phyloP scores from a whole-genome alignment of 2,888 invertebrate species.

The Mongoloraphidia duomilia region DNA sequence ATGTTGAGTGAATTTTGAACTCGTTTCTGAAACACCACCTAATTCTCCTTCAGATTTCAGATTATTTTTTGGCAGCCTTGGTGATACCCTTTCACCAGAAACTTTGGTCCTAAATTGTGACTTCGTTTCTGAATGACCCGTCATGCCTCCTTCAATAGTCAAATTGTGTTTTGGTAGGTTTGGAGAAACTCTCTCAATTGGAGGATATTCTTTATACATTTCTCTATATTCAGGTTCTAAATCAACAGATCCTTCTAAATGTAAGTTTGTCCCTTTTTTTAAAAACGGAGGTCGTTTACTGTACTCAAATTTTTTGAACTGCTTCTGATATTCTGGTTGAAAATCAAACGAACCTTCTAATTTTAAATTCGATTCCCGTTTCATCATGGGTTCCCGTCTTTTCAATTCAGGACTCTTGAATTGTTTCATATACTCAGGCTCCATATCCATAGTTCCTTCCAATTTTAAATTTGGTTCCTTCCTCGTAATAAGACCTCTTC shows the following conservation, averaged over 20 bases:
- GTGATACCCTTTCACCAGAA: conserved; percentile 18
- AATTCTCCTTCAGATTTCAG: conserved; percentile 15
- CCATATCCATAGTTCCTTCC: conserved; percentile 31
- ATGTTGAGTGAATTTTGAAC: conserved; percentile 1
- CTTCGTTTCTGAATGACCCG: conserved; percentile 29
- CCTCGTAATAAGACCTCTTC: conserved; percentile 13
- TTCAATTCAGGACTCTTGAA: conserved; percentile 23
- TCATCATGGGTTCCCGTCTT: conserved; percentile 27
- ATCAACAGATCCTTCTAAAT: conserved; percentile 31
- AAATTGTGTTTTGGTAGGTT: conserved; percentile 23
- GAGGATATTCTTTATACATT: conserved; percentile 18
- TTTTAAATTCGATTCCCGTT: conserved; percentile 30
- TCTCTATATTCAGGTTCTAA: conserved; percentile 29
- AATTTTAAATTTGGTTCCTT: conserved; percentile 31
- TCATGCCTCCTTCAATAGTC: conserved; percentile 22
- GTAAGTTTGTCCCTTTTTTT: conserved; percentile 31
- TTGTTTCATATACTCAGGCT: conserved; percentile 31
- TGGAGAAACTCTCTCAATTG: conserved; percentile 10
- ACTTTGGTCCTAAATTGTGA: neutral
- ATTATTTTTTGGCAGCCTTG: conserved; percentile 22
- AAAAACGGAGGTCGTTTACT: conserved; percentile 29
- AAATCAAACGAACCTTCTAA: conserved; percentile 33
- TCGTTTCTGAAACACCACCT: neutral
- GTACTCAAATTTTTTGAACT: conserved; percentile 22
- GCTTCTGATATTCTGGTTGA: conserved; percentile 29